A percentile compares a stretch with the other conserved stretches of the same genome.
phyloP scores from a whole-genome alignment of 2,797 vertebrate species.

The Bryconaethiops microstoma region DNA sequence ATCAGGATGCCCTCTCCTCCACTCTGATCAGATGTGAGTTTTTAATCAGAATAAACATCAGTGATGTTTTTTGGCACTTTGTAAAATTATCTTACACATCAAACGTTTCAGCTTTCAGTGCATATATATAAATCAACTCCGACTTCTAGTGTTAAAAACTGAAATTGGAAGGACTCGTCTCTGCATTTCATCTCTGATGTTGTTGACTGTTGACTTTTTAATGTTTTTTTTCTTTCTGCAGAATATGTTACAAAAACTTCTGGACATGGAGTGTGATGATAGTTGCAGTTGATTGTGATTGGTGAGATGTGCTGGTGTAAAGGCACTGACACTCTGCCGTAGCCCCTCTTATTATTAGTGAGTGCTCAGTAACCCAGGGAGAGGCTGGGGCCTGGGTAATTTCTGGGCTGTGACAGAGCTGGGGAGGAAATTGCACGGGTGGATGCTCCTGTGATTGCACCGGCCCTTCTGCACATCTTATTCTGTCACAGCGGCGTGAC shows the following conservation, averaged over 20 bases:
- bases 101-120: background rate
- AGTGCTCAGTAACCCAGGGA: constrained; percentile 53
- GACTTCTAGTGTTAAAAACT: background rate
- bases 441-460: constrained; percentile 62
- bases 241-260: constrained; percentile 5
- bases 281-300: constrained; percentile 20
- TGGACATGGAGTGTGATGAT: constrained; percentile 12
- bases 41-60: constrained; percentile 15
- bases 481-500: constrained; percentile 61
- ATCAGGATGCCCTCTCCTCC: background rate
- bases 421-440: constrained; percentile 63
- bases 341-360: constrained; percentile 51
- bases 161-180: background rate
- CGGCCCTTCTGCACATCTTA: constrained; percentile 60
- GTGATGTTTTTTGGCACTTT: background rate
- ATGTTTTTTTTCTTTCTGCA: background rate
- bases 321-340: constrained; percentile 32
- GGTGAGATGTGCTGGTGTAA: constrained; percentile 38
- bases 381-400: constrained; percentile 53
- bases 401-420: constrained; percentile 61
- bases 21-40: constrained; percentile 9
- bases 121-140: constrained; percentile 30
- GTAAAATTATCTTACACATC: background rate
- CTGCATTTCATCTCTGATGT: constrained; percentile 21
- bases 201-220: constrained; percentile 6